These are phyloP conservation scores for Florisuga fusca DNA, from an alignment of 2,797 vertebrate species.

Conservation along the genomic window DNA sequence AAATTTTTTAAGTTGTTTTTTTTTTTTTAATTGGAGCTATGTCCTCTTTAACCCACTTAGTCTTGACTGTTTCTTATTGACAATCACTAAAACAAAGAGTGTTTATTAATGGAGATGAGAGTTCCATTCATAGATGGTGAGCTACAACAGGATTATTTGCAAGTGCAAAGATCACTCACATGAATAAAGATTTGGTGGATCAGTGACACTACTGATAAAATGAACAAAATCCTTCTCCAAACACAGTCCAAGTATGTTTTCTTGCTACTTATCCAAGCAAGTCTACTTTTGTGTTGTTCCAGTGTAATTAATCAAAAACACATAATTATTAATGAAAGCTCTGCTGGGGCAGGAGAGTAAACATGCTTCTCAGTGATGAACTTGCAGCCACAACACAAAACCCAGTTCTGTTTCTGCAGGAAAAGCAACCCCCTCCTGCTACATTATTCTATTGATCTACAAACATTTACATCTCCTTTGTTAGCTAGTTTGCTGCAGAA, in stretches of 20 bases:
- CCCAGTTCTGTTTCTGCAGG: conserved; percentile 66
- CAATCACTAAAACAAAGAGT: conserved; percentile 5
- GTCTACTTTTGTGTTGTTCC: conserved; percentile 29
- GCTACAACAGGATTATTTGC: conserved; percentile 53
- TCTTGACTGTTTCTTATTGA: background rate
- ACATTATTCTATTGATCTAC: conserved; percentile 81
- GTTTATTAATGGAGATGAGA: background rate
- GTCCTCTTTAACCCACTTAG: background rate
- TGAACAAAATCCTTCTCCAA: conserved; percentile 22
- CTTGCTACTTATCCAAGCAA: conserved; percentile 40
- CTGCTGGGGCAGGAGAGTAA: conserved; percentile 22
- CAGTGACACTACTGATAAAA: conserved; percentile 34
- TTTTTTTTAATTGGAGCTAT: background rate
- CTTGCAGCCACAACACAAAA: conserved; percentile 65
- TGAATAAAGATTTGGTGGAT: conserved; percentile 67
- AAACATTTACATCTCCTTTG: conserved; percentile 86
- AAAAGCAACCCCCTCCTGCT: conserved; percentile 79
- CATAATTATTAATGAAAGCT: conserved; percentile 47
- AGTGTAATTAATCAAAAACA: conserved; percentile 56
- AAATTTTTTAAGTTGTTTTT: background rate
- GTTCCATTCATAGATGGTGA: conserved; percentile 27
- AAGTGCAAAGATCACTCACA: conserved; percentile 66
- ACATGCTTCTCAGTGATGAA: conserved; percentile 44
- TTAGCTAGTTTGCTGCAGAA: conserved; percentile 79
- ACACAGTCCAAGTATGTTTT: conserved; percentile 41